Percentiles rank a stretch among this genome's conserved stretches.
phyloP scores from a whole-genome alignment of 2,797 vertebrate species.

The Nasua narica region DNA sequence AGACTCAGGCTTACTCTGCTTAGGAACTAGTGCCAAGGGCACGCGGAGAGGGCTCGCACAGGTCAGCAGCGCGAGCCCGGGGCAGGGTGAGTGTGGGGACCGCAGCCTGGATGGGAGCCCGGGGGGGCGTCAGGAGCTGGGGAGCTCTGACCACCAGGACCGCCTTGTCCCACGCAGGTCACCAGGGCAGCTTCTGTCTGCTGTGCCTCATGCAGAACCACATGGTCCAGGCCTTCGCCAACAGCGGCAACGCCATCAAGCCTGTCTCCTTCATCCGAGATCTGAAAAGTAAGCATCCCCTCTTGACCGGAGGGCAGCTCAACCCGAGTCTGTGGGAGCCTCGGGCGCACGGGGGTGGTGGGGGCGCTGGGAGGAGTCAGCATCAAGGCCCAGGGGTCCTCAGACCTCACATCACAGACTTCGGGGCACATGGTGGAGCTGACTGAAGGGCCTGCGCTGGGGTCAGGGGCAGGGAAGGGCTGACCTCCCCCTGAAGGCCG shows the following conservation, averaged over 20 bases:
- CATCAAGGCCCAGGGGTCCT: neutral
- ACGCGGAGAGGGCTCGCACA: rapidly evolving
- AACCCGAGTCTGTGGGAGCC: rapidly evolving
- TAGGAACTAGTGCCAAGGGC: neutral
- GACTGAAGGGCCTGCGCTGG: no score
- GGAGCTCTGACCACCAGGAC: rapidly evolving
- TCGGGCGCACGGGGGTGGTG: rapidly evolving
- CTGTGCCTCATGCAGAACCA: slow-evolving; percentile 99
- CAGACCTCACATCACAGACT: rapidly evolving
- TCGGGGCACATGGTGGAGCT: rapidly evolving
- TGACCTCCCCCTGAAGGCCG: neutral
- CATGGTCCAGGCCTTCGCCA: slow-evolving; percentile 94
- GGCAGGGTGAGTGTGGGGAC: neutral
- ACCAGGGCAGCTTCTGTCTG: slow-evolving; percentile 96
- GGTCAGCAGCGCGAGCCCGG: rapidly evolving
- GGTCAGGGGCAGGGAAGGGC: neutral
- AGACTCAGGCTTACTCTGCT: neutral
- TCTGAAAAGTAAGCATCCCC: slow-evolving; percentile 92
- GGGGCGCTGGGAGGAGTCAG: neutral
- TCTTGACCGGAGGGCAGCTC: rapidly evolving
- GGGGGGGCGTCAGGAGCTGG: no score
- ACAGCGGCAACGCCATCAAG: slow-evolving; percentile 95
- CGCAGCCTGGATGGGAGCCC: no score
- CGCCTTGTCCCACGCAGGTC: slow-evolving; percentile 83
- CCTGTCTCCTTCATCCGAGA: slow-evolving; percentile 96